phyloP scores from a whole-genome alignment of 2,888 invertebrate genomes.

The Brachynemurus nebulosus region DNA sequence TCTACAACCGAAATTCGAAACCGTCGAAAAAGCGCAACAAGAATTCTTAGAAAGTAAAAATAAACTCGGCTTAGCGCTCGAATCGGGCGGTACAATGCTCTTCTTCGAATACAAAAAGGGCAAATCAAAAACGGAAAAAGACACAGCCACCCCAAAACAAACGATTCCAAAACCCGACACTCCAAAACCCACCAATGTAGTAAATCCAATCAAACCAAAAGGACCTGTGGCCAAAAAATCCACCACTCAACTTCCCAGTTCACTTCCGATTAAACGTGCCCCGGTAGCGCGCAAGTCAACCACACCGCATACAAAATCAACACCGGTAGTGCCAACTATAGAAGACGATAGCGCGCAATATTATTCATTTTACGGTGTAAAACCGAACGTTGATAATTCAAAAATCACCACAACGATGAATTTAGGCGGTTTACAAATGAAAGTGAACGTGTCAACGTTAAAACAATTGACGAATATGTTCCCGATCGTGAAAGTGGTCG shows the following conservation, averaged over 20 bases:
- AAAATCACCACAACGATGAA: conserved; percentile 38
- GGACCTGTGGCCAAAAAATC: conserved; percentile 31
- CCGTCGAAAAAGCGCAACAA: conserved; percentile 6
- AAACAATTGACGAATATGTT: conserved; percentile 37
- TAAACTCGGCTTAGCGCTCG: conserved; percentile 11
- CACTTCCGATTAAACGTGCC: conserved; percentile 13
- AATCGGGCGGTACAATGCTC: conserved; percentile 16
- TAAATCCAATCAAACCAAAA: too few species aligned
- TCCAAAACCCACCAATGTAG: too few species aligned
- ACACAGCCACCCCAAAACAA: background rate
- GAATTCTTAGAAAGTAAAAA: conserved; percentile 10
- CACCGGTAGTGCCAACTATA: background rate
- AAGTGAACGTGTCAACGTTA: conserved; percentile 36
- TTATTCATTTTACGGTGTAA: conserved; percentile 38
- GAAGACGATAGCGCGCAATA: conserved; percentile 20
- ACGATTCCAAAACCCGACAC: background rate
- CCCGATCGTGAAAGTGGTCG: conserved; percentile 34
- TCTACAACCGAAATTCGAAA: conserved; percentile 22
- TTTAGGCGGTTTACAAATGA: conserved; percentile 36
- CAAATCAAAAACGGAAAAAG: background rate
- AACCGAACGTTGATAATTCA: conserved; percentile 28
- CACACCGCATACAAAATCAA: conserved; percentile 23
- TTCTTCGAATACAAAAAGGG: background rate
- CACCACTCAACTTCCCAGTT: conserved; percentile 26
- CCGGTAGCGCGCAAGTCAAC: conserved; percentile 37